A percentile compares a stretch with the other conserved stretches of the same genome.
Evolutionary conservation across 2,113 vertebrate species (phyloP).

Genomic region (Phyllostomus hastatus): DNA sequence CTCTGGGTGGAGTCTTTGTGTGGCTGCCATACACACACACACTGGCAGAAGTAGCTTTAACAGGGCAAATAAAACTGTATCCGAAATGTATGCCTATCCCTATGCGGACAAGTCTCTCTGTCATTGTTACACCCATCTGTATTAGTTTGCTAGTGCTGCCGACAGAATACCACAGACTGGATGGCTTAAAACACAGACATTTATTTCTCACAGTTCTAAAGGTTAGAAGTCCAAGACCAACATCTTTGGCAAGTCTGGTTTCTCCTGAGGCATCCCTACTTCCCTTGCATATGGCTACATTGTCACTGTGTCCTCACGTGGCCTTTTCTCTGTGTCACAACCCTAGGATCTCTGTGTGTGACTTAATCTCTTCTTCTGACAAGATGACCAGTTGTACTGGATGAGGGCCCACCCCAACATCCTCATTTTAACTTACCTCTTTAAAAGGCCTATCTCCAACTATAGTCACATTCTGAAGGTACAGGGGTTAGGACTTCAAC

Average conservation of each 20-base stretch:
- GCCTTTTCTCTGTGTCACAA: neutral
- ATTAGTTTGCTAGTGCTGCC: neutral
- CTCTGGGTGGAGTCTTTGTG: neutral
- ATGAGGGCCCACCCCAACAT: neutral
- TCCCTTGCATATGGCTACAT: neutral
- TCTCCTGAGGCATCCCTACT: neutral
- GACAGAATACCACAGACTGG: neutral
- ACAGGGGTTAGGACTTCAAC: neutral
- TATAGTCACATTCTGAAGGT: neutral
- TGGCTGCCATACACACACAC: neutral
- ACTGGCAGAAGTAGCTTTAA: neutral
- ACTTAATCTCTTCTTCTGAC: neutral
- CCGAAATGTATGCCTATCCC: neutral
- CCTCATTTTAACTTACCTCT: neutral
- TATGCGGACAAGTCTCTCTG: neutral
- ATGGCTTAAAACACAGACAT: neutral
- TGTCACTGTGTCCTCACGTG: neutral
- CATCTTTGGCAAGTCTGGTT: neutral
- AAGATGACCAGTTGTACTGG: neutral
- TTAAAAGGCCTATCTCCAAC: neutral
- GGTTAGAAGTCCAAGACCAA: neutral
- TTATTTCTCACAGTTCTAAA: neutral
- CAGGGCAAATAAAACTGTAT: neutral
- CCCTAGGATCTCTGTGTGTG: neutral
- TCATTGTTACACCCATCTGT: neutral